Percentiles rank a stretch among this genome's conserved stretches.
Evolutionary conservation across 2,797 vertebrate genomes (phyloP).

Genomic region (Hafferia zeledoni): DNA sequence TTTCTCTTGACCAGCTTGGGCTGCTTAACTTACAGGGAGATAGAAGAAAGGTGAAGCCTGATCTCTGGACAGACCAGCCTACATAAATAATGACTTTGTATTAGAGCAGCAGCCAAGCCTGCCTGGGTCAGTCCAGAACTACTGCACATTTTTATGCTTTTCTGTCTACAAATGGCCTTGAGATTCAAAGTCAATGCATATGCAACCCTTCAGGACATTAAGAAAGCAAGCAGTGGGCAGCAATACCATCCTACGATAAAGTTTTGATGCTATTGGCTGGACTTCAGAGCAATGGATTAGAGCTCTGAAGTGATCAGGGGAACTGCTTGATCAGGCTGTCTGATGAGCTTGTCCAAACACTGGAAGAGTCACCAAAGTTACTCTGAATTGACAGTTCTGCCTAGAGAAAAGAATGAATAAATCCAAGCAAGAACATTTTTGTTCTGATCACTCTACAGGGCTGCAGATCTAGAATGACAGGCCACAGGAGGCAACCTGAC

Average conservation of each 20-base stretch:
- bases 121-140: background rate
- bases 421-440: background rate
- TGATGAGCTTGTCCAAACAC: background rate
- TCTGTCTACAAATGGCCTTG: background rate
- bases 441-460: background rate
- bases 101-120: background rate
- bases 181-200: background rate
- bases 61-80: background rate
- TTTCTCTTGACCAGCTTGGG: background rate
- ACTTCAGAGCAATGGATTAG: background rate
- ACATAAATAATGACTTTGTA: background rate
- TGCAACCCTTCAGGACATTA: background rate
- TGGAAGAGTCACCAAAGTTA: background rate
- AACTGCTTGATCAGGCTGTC: background rate
- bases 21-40: background rate
- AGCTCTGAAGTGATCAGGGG: background rate
- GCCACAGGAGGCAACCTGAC: accelerated
- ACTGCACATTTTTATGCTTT: background rate
- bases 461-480: background rate
- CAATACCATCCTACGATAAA: background rate
- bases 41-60: background rate
- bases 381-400: background rate
- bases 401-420: background rate
- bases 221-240: background rate
- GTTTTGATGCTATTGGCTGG: background rate